Percentiles rank a stretch among this genome's conserved stretches.
Conservation (phyloP, 2,113 vertebrate species). For the Phycodurus eques region DNA sequence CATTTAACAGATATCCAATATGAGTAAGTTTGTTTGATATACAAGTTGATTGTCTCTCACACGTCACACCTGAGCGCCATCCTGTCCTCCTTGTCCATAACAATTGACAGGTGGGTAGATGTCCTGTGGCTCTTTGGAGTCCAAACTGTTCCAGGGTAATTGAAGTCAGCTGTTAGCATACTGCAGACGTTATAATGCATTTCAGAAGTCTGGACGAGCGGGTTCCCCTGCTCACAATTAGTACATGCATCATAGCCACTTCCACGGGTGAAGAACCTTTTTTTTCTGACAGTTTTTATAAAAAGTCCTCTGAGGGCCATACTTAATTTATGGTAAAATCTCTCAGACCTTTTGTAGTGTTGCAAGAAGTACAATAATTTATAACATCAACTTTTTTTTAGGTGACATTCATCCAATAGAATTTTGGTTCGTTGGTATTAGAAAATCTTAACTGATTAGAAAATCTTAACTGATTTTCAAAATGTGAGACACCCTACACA, state of each 20-base stretch:
- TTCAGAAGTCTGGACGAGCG: constrained; percentile 51
- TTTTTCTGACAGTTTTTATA: not conserved
- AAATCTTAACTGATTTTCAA: no score
- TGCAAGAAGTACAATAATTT: no score
- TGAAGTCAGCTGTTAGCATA: constrained; percentile 50
- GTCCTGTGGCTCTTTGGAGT: constrained; percentile 42
- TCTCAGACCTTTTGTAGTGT: not conserved
- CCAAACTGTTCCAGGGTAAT: constrained; percentile 45
- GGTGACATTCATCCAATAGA: no score
- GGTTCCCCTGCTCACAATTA: constrained; percentile 37
- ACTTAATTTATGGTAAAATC: not conserved
- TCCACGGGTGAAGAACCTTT: not conserved
- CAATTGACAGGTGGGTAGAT: constrained; percentile 50
- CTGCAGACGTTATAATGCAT: constrained; percentile 34
- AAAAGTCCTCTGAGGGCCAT: not conserved
- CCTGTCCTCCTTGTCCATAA: constrained; percentile 25
- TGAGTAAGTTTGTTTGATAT: constrained; percentile 23
- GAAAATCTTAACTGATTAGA: no score
- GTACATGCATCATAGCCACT: constrained; percentile 21
- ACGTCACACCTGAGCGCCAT: constrained; percentile 36
- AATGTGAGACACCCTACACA: no score
- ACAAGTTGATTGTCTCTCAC: constrained; percentile 34
- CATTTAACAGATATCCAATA: constrained; percentile 12
- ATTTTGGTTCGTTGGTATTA: no score
- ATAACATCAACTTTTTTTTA: no score